Evolutionary conservation across 2,888 invertebrate species (phyloP).

Genomic region (Chrysomela aeneicollis): DNA sequence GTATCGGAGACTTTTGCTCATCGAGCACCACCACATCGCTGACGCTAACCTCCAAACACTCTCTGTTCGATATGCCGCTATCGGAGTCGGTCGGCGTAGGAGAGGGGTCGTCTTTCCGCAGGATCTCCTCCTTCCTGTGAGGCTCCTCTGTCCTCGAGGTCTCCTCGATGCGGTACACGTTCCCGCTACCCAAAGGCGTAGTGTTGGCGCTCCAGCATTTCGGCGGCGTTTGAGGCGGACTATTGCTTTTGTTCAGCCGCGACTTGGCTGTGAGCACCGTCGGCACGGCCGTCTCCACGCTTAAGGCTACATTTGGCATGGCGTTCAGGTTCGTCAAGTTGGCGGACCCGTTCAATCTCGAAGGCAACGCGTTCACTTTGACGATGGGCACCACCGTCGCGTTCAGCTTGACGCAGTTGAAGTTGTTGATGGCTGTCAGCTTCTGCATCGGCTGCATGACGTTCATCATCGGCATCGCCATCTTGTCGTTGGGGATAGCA

Average conservation of each 20-base stretch:
- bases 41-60: conserved; percentile 54
- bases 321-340: conserved; percentile 22
- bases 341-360: conserved; percentile 51
- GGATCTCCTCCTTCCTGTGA: conserved; percentile 38
- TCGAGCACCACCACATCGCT: conserved; percentile 49
- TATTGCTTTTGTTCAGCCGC: conserved; percentile 43
- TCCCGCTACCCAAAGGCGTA: conserved; percentile 41
- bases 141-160: conserved; percentile 42
- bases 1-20: conserved; percentile 74
- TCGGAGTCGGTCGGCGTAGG: conserved; percentile 56
- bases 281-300: conserved; percentile 58
- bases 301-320: conserved; percentile 43
- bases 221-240: conserved; percentile 27
- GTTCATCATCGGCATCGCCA: conserved; percentile 56
- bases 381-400: conserved; percentile 62
- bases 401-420: conserved; percentile 60
- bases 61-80: conserved; percentile 54
- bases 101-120: conserved; percentile 40
- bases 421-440: conserved; percentile 56
- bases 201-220: no score
- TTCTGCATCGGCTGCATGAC: conserved; percentile 58
- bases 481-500: conserved; percentile 55
- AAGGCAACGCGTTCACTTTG: conserved; percentile 59
- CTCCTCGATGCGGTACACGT: conserved; percentile 37
- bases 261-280: conserved; percentile 57